Evolutionary conservation across 2,797 vertebrate species (phyloP).

Genomic region (Tympanoctomys barrerae): DNA sequence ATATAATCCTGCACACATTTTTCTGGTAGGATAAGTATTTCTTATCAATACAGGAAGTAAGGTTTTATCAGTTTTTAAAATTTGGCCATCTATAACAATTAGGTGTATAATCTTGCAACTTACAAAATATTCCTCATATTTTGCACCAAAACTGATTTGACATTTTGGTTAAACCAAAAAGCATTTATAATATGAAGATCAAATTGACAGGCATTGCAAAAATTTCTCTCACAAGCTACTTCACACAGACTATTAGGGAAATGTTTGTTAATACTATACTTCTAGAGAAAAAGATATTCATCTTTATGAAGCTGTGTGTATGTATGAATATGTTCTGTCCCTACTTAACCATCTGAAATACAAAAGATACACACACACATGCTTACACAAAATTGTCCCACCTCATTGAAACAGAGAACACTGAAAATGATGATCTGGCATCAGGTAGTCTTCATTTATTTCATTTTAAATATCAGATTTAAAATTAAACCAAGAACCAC

Average conservation of each 20-base stretch:
- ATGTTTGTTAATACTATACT: constrained; percentile 19
- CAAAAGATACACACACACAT: background rate
- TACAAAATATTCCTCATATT: constrained; percentile 44
- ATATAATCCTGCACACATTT: constrained; percentile 21
- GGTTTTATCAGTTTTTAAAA: constrained; percentile 68
- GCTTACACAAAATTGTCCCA: background rate
- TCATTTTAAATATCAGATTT: constrained; percentile 81
- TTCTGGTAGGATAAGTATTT: constrained; percentile 61
- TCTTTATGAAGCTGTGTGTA: background rate
- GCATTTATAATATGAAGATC: constrained; percentile 73
- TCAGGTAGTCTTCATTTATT: constrained; percentile 77
- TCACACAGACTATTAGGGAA: background rate
- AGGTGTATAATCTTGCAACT: constrained; percentile 72
- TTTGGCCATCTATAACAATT: constrained; percentile 64
- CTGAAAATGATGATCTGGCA: constrained; percentile 53
- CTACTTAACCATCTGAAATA: background rate
- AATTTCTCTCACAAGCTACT: background rate
- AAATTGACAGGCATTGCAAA: constrained; percentile 61
- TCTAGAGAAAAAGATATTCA: background rate
- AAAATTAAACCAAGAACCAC: constrained; percentile 66
- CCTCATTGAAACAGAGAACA: constrained; percentile 35
- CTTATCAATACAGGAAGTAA: constrained; percentile 15
- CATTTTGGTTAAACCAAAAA: constrained; percentile 79
- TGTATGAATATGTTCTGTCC: background rate
- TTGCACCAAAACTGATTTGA: constrained; percentile 79